Evolutionary conservation across 1,140 invertebrate species (phyloP).

Genomic region (Grapholita molesta): DNA sequence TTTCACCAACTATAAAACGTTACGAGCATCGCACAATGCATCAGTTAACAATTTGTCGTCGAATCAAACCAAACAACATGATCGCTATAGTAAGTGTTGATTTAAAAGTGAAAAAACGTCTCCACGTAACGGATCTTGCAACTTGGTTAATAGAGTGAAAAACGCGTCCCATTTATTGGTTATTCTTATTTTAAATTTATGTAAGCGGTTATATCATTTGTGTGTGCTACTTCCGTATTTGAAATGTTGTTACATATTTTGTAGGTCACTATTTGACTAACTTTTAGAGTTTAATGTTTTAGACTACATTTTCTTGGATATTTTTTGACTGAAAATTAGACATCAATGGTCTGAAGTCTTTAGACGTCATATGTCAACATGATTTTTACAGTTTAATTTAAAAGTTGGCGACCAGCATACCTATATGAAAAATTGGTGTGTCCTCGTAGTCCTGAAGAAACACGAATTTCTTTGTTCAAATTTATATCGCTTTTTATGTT

Average conservation of each 20-base stretch:
- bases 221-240: slow-evolving; percentile 5
- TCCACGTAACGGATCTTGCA: slow-evolving; percentile 6
- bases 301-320: too few species aligned
- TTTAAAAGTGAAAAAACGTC: slow-evolving; percentile 6
- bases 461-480: too few species aligned
- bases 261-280: not conserved
- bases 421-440: too few species aligned
- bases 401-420: too few species aligned
- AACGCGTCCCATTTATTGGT: not conserved
- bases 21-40: slow-evolving; percentile 48
- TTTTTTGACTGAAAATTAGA: too few species aligned
- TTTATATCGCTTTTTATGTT: too few species aligned
- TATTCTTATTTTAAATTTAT: not conserved
- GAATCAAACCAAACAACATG: slow-evolving; percentile 65
- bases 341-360: too few species aligned
- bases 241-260: not conserved
- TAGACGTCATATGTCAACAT: too few species aligned
- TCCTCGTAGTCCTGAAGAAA: too few species aligned
- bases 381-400: too few species aligned
- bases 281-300: not conserved
- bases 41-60: slow-evolving; percentile 64
- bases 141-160: slow-evolving; percentile 2
- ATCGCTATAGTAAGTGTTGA: slow-evolving; percentile 66
- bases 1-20: slow-evolving; percentile 75
- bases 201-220: not conserved